These are phyloP conservation scores for Trididemnum clinides DNA, from an alignment of 23 tunicate genomes.

Conservation along the genomic window DNA sequence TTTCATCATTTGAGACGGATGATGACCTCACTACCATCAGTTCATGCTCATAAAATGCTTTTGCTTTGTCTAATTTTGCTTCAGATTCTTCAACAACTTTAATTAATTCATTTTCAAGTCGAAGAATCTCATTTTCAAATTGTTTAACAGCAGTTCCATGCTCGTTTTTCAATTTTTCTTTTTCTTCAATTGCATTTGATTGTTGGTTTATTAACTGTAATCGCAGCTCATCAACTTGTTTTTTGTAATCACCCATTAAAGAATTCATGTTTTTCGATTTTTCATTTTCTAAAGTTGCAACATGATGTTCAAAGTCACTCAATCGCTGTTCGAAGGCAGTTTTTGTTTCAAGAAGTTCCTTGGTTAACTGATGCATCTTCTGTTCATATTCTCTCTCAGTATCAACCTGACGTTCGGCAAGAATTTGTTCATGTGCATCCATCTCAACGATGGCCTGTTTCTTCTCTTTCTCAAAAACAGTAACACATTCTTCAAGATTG, in stretches of 20 bases:
- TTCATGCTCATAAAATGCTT: constrained; percentile 82
- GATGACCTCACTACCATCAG: constrained; percentile 50
- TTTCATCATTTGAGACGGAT: constrained; percentile 30
- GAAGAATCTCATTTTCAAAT: constrained; percentile 17
- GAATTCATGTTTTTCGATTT: constrained; percentile 57
- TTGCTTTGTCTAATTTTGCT: constrained; percentile 80
- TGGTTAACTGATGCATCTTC: constrained; percentile 18
- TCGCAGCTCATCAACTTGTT: constrained; percentile 33
- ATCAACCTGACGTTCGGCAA: constrained; percentile 21
- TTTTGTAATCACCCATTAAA: constrained; percentile 17
- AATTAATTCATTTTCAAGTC: constrained; percentile 46
- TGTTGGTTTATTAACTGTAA: constrained; percentile 38
- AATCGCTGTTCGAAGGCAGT: constrained; percentile 69
- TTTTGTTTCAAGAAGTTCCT: constrained; percentile 73
- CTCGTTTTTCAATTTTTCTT: constrained; percentile 18
- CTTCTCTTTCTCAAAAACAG: constrained; percentile 60
- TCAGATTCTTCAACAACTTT: constrained; percentile 59
- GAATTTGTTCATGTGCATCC: constrained; percentile 38
- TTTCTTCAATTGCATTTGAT: constrained; percentile 11
- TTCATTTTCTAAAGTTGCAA: constrained; percentile 57
- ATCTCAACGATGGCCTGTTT: constrained; percentile 61
- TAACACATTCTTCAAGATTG: constrained; percentile 79
- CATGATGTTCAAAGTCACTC: constrained; percentile 54
- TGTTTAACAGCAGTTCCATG: constrained; percentile 10
- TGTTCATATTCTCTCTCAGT: constrained; percentile 12